phyloP scores from a whole-genome alignment of 2,888 invertebrate species.

The Pachliopta kotzebuea region DNA sequence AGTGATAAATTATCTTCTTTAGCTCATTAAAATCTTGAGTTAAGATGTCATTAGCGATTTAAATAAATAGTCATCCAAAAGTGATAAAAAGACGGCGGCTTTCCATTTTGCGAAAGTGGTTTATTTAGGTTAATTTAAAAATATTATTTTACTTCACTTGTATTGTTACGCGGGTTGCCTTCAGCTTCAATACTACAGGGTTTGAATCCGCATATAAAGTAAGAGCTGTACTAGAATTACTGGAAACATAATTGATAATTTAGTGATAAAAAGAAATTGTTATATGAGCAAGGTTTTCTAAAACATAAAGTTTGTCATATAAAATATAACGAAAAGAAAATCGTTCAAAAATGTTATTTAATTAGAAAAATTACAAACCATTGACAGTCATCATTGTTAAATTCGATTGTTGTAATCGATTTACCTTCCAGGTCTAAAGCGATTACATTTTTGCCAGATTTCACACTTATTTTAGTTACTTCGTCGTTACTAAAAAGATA shows the following conservation, averaged over 20 bases:
- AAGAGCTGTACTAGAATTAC: conserved; percentile 8
- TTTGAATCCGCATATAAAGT: conserved; percentile 9
- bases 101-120: not conserved
- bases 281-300: no score
- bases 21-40: no score
- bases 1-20: no score
- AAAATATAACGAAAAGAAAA: not conserved
- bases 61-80: no score
- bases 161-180: conserved; percentile 3
- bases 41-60: no score
- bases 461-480: not conserved
- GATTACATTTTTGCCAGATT: not conserved
- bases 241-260: not conserved
- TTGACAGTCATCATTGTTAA: conserved; percentile 17
- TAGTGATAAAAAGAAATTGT: not conserved
- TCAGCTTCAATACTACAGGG: conserved; percentile 8
- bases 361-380: conserved; percentile 5
- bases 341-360: no score
- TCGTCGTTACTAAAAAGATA: conserved; percentile 10
- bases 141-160: conserved; percentile 1
- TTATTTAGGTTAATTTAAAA: not conserved
- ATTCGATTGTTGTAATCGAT: conserved; percentile 26
- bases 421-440: conserved; percentile 20
- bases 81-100: no score
- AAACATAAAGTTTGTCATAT: not conserved